Evolutionary conservation across 2,888 invertebrate genomes (phyloP), one percentile per base, ranked within the genome.

Genomic region (Apocheima hispidaria): DNA sequence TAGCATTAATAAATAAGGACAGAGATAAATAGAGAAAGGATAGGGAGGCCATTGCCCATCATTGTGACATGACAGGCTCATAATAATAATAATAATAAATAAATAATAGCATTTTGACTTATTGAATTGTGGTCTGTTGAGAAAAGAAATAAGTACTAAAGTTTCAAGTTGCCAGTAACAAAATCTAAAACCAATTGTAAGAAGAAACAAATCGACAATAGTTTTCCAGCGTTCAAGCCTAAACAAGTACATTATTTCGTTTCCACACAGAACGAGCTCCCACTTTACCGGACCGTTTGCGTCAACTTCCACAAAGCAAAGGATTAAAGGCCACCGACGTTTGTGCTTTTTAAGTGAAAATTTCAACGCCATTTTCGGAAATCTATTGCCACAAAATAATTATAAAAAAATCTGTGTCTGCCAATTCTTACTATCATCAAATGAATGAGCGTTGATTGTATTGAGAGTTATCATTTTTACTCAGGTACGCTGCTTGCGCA

Each of bases 281-380:
- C 74, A 78, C 77, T 81, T 77, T 69, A 38, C 66, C 41, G 28
- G 41, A 63, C 65, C 66, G 49, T 68, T 68, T 64, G 70, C 76
- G 82, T 83, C 82, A 84, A 81, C 79, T 84, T 78, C 66, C 73
- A 82, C 81, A 83, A 84, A 82, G 81, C 82, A 79, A 81, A 78
- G 79, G 83, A 82, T 84, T 84, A 81, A 81, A 81, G 78, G 81
- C 75, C 75, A 74, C 75, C 77, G 70, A 56, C 72, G 77, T 79
- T 84, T 79, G 81, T 77, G 78, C 78, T 79, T 79, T 84, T 81
- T 74, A 68, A 64, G 63, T 65, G 65, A 64, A 78, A 81, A 73
- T 78, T 82, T 77, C 74, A 77, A 73, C 73, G 73, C 65, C 64
- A n/a, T 72, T 77, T 73, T 68, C 61, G 62, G 68, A 71, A 69